Conservation (phyloP, 2,797 vertebrate genomes). For the Sebastes vulpes region DNA sequence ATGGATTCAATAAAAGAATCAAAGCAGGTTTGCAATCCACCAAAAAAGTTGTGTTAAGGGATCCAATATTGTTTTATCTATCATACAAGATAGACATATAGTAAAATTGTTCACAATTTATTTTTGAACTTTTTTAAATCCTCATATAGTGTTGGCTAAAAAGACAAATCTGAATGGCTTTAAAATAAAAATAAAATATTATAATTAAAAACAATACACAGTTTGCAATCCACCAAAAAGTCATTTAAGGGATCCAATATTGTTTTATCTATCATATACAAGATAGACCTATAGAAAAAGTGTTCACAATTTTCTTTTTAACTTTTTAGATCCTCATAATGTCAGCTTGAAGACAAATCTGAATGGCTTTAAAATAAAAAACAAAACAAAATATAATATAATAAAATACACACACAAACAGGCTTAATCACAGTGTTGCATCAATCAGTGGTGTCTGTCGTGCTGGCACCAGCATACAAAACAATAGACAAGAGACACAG, state of each 20-base stretch:
- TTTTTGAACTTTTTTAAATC: neutral
- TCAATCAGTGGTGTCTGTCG: conserved; percentile 22
- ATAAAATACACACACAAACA: neutral
- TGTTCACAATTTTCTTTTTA: neutral
- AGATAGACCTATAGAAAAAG: neutral
- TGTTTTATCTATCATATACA: neutral
- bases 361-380: neutral
- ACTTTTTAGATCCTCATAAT: neutral
- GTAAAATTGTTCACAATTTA: neutral
- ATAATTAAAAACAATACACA: neutral
- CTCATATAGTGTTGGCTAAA: neutral
- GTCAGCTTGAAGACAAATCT: neutral
- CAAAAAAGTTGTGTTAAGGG: neutral
- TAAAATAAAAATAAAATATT: neutral
- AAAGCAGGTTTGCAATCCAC: neutral
- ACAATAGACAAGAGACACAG: conserved; percentile 37
- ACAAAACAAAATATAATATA: neutral
- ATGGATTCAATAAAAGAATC: neutral
- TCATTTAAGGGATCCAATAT: neutral
- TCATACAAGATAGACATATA: neutral
- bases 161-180: neutral
- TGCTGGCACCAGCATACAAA: conserved; percentile 60
- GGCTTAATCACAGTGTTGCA: conserved; percentile 13
- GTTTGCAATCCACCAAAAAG: neutral
- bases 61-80: neutral